These are phyloP conservation scores for Microctenopoma lineatum DNA, from an alignment of 2,797 vertebrate species.

Conservation along the genomic window DNA sequence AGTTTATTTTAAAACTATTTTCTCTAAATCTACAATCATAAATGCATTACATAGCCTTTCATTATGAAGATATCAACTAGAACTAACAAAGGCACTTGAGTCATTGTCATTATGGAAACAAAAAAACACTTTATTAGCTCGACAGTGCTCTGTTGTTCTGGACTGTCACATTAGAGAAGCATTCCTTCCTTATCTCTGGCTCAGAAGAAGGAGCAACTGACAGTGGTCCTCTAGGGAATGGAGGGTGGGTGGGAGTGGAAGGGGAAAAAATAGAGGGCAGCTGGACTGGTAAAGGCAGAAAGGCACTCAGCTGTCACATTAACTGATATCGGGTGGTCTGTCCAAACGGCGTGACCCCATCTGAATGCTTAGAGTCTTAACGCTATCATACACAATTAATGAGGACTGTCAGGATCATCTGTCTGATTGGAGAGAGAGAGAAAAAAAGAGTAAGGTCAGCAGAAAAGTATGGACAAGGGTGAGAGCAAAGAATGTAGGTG, in stretches of 20 bases:
- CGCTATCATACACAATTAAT: slow-evolving; percentile 74
- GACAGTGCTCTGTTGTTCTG: slow-evolving; percentile 60
- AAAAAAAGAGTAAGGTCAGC: neutral
- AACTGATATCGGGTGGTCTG: slow-evolving; percentile 61
- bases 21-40: slow-evolving; percentile 19
- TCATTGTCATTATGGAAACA: slow-evolving; percentile 52
- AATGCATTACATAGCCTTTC: slow-evolving; percentile 19
- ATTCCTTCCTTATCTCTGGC: slow-evolving; percentile 66
- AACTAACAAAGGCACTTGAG: slow-evolving; percentile 30
- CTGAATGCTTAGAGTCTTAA: slow-evolving; percentile 56
- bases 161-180: slow-evolving; percentile 69
- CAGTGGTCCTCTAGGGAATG: slow-evolving; percentile 62
- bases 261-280: slow-evolving; percentile 44
- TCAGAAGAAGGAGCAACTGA: slow-evolving; percentile 66
- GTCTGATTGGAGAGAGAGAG: slow-evolving; percentile 18
- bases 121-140: slow-evolving; percentile 53
- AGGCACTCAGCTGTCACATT: slow-evolving; percentile 66
- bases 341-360: slow-evolving; percentile 57
- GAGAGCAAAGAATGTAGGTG: neutral
- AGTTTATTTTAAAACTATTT: slow-evolving; percentile 10
- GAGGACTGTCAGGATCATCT: slow-evolving; percentile 49
- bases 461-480: neutral
- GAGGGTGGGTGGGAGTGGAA: slow-evolving; percentile 36
- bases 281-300: slow-evolving; percentile 54
- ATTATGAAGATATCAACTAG: slow-evolving; percentile 41